A percentile compares a stretch with the other conserved stretches of the same genome.
These are phyloP conservation scores for Silurus asotus DNA, from an alignment of 2,113 vertebrate species.

Conservation along the genomic window DNA sequence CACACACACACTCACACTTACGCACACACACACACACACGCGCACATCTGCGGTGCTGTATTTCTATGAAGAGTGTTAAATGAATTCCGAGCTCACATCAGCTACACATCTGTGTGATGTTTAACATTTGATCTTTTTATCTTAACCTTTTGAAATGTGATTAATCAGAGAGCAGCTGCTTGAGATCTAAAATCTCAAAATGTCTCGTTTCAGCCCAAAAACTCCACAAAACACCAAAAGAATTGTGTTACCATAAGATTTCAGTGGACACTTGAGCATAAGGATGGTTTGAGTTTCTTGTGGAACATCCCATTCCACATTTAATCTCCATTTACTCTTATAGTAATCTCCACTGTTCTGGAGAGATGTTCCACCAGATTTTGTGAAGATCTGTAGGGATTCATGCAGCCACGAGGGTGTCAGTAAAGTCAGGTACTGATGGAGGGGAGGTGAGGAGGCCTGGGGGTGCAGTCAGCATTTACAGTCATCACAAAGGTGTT, in stretches of 20 bases:
- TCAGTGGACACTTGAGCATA: neutral
- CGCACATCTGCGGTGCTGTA: too few relatives aligned
- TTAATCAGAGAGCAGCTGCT: neutral
- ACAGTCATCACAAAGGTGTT: too few relatives aligned
- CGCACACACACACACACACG: neutral
- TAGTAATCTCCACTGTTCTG: too few relatives aligned
- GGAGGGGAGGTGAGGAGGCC: too few relatives aligned
- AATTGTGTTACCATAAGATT: neutral
- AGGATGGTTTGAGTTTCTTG: too few relatives aligned
- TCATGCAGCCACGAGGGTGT: too few relatives aligned
- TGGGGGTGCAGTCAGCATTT: too few relatives aligned
- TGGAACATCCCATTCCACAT: too few relatives aligned
- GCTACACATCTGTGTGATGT: neutral
- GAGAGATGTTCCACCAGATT: too few relatives aligned
- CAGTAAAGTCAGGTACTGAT: too few relatives aligned
- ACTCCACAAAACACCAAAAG: neutral
- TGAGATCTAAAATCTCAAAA: neutral
- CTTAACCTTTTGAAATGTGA: neutral
- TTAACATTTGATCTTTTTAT: neutral
- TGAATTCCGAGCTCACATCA: neutral
- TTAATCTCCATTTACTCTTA: too few relatives aligned
- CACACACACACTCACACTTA: neutral
- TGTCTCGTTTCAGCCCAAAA: neutral
- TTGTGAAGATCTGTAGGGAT: too few relatives aligned
- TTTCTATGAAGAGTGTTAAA: neutral